Conservation (phyloP, 2,797 vertebrate genomes). For the Esox lucius region DNA sequence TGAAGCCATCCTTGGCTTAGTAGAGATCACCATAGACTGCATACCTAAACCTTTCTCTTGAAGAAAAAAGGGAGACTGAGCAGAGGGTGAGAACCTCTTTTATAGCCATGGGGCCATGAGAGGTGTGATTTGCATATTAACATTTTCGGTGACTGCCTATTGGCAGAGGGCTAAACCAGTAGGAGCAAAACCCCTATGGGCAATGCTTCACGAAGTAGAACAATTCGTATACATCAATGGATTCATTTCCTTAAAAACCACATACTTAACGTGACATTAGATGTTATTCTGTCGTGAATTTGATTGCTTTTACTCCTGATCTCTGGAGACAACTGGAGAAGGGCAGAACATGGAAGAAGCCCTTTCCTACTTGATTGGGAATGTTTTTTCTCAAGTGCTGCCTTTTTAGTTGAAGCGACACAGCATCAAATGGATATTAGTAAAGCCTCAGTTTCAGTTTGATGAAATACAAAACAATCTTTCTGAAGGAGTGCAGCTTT, state of each 20-base stretch:
- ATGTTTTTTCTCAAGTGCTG: slow-evolving; percentile 27
- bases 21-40: no score
- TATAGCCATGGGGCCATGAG: no score
- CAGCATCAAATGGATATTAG: slow-evolving; percentile 45
- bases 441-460: slow-evolving; percentile 57
- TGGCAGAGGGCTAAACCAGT: no score
- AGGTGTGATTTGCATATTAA: no score
- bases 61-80: no score
- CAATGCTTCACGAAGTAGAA: no score
- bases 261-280: not conserved
- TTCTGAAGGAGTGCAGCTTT: slow-evolving; percentile 48
- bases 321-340: slow-evolving; percentile 47
- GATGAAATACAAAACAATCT: slow-evolving; percentile 63
- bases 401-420: slow-evolving; percentile 54
- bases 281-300: not conserved
- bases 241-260: not conserved
- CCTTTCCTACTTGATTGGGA: slow-evolving; percentile 36
- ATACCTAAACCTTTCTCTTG: no score
- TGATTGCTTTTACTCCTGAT: not conserved
- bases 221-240: not conserved
- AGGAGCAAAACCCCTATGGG: no score
- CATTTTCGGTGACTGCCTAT: no score
- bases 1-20: no score
- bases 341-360: slow-evolving; percentile 33
- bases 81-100: no score